These are phyloP conservation scores for Cartodere bifasciata DNA, from an alignment of 2,888 invertebrate genomes.

Conservation along the genomic window DNA sequence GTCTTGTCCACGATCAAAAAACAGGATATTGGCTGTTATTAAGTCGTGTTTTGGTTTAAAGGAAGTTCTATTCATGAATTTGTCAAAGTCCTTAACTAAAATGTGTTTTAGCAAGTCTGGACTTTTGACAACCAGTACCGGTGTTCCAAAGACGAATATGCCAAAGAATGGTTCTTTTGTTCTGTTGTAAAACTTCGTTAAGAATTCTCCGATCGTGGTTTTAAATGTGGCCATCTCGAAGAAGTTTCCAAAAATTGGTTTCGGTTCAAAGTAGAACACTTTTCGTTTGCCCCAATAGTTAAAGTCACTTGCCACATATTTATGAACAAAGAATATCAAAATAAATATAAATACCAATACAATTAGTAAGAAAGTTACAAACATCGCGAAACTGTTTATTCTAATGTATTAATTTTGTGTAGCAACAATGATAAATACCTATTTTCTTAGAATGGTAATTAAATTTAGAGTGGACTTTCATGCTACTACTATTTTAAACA, in stretches of 20 bases:
- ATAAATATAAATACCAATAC: too few species aligned
- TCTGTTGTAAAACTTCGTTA: conserved; percentile 9
- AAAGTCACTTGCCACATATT: conserved; percentile 28
- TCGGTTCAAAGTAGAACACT: conserved; percentile 30
- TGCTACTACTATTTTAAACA: too few species aligned
- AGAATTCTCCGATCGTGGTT: conserved; percentile 5
- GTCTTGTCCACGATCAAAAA: conserved; percentile 36
- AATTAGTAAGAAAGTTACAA: too few species aligned
- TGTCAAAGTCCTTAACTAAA: conserved; percentile 36
- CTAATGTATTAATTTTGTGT: too few species aligned
- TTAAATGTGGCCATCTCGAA: conserved; percentile 27
- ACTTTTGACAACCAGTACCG: conserved; percentile 34
- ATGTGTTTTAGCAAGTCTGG: conserved; percentile 37
- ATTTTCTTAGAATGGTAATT: too few species aligned
- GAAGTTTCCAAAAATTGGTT: conserved; percentile 34
- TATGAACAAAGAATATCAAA: conserved; percentile 18
- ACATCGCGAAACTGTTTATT: too few species aligned
- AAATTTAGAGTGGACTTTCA: too few species aligned
- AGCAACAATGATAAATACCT: too few species aligned
- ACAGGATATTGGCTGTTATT: conserved; percentile 32
- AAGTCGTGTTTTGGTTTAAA: conserved; percentile 32
- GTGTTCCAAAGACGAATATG: conserved; percentile 38
- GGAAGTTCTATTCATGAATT: conserved; percentile 37
- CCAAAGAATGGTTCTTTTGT: conserved; percentile 32
- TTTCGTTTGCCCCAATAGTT: conserved; percentile 34